Base-by-base conservation (phyloP, 1,140 invertebrate species). In the Ctenoplectra terminalis region DNA sequence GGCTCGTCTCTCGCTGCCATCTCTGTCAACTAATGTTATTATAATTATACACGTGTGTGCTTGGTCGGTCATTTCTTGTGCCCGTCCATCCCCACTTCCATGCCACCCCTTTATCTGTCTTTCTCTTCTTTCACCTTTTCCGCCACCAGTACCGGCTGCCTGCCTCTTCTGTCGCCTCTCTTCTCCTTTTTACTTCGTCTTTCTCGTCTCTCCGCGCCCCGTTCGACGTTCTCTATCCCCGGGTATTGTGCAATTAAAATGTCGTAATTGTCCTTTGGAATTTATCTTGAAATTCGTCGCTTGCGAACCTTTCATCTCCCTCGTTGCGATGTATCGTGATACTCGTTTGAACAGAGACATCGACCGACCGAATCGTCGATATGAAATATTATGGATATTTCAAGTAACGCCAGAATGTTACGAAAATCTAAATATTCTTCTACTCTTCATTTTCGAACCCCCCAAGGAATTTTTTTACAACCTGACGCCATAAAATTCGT, bases 11-110 rank as follows among this genome's bases (percentile, higher is more conserved):
- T 90, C 88, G 88, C 90, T 85, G 87, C 91, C 92, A 92, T 91
- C 90, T 91, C 91, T 92, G 92, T 93, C 92, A 93, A 92, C 91
- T 93, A 93, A 93, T 93, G 91, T 93, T 92, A 92, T 93, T 93
- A 93, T 93, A 93, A 93, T 93, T 92, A 92, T 92, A 93, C 88
- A 85, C 91, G 89, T 92, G 92, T 90, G 89, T 87, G 88, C 87
- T 86, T 76, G 85, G 73, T 84, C 89, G 86, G 86, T 87, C 89
- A 88, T 90, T 90, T 89, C 88, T 89, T 89, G 83, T 87, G 78
- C 82, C 73, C 87, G 77, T 76, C 85, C 88, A 85, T 74, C 82
- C 76, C 79, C 73, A 34, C 72, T 48, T 13, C 15, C 66, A 13
- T 52, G 31, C 66, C 75, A 34, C 83, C 64, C 71, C 66, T 84